Evolutionary conservation across 2,797 vertebrate species (phyloP), one percentile per base, ranked within the genome.

Genomic region (Enteromius fasciolatus): DNA sequence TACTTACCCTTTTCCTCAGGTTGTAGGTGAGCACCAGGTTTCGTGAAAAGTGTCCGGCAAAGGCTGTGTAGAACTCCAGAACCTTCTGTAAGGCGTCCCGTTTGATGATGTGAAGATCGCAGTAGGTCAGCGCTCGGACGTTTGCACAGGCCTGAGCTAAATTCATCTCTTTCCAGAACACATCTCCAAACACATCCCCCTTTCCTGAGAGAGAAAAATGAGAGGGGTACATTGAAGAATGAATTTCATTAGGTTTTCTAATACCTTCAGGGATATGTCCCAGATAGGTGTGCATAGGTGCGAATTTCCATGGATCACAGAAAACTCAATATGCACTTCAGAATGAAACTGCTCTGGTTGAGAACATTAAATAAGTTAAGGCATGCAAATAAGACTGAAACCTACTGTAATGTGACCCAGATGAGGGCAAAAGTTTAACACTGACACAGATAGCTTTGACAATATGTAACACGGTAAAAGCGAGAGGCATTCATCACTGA

Each of bases 1-100:
- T 66, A 86, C 95, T 95, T 89, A 98, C 97, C 94, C 97, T 93
- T 93, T 97, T 98, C 90, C 97, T 94, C 89, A 98, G 91, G 90
- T 98, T 98, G 94, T 98, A 98, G 70, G 97, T 98, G 50, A 98
- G 95, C 78, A 97, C 93, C 89, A 98, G 95, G 90, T 98, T 98
- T 76, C 97, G 89, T 88, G 97, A 94, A 88, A 98, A 98, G 89
- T 97, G 97, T 85, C 96, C 96, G 6, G 97, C 96, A 88, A 98
- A 98, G 85, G 96, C 96, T 0, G 95, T 94, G 86, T 98, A 98
- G 91, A 98, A 98, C 78, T 97, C 96, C 91, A 98, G 93, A 5
- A 98, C 97, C 68, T 98, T 98, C 95, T 97, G 97, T 90, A 98
- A 93, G 36, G 95, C 97, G 1, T 97, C 96, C 12, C 97, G 92